These are phyloP conservation scores for Notarius lentiginosus DNA, from an alignment of 2,113 vertebrate species.

Conservation along the genomic window DNA sequence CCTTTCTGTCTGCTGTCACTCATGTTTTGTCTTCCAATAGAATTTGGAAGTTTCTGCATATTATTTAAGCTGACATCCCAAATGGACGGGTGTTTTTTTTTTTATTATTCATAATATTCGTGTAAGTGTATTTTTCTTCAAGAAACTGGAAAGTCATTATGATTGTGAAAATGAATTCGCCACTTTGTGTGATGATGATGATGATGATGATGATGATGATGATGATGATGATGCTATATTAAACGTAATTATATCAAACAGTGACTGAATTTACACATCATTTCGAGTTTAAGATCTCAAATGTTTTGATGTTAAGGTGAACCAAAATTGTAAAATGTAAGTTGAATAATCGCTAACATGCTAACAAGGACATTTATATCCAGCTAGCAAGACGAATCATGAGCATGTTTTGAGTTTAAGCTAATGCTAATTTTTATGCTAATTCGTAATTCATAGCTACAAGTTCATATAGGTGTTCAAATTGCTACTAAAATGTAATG, in stretches of 20 bases:
- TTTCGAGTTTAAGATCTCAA: neutral
- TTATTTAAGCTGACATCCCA: neutral
- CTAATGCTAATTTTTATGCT: neutral
- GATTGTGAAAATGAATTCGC: neutral
- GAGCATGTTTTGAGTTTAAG: neutral
- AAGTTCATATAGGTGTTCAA: neutral
- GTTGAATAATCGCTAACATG: neutral
- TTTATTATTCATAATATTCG: neutral
- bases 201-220: too few species aligned
- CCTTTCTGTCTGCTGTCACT: neutral
- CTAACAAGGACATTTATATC: neutral
- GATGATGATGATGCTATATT: too few species aligned
- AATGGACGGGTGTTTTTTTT: neutral
- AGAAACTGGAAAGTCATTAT: neutral
- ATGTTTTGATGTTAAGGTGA: neutral
- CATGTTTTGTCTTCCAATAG: neutral
- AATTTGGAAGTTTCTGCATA: neutral
- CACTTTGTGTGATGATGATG: neutral
- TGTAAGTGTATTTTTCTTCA: neutral
- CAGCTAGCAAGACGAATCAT: neutral
- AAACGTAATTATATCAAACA: constrained; percentile 4
- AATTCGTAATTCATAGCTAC: neutral
- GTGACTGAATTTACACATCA: neutral
- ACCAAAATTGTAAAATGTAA: neutral
- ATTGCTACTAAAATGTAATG: neutral